Evolutionary conservation across 2,113 vertebrate genomes (phyloP).

Genomic region (Semicossyphus pulcher): DNA sequence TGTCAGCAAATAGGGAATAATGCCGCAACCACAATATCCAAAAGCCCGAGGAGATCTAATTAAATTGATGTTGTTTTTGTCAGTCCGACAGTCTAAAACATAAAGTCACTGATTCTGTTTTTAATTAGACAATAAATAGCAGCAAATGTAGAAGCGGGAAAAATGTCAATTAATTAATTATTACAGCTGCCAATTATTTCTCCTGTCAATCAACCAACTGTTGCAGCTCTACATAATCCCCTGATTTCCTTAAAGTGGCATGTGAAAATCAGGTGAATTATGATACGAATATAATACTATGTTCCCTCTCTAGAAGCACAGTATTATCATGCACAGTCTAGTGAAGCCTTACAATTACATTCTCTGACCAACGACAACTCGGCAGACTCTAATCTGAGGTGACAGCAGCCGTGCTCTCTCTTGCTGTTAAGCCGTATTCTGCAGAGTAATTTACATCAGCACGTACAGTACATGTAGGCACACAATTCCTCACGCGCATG

Average conservation of each 20-base stretch:
- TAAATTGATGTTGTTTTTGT: too few species aligned
- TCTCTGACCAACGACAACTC: background rate
- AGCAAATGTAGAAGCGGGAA: background rate
- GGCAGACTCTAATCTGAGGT: background rate
- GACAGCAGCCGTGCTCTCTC: background rate
- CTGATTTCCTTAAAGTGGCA: too few species aligned
- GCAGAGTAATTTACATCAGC: conserved; percentile 24
- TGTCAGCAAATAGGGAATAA: too few species aligned
- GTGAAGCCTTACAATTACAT: too few species aligned
- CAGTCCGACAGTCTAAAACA: background rate
- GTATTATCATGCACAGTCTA: too few species aligned
- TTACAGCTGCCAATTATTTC: too few species aligned
- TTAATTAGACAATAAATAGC: background rate
- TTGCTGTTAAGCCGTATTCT: background rate
- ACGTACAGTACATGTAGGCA: background rate
- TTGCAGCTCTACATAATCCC: too few species aligned
- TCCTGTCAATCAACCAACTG: too few species aligned
- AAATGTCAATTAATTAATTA: background rate
- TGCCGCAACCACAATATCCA: background rate
- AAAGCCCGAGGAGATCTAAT: background rate
- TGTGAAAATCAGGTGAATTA: too few species aligned
- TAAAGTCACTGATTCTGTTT: too few species aligned
- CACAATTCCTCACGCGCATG: background rate
- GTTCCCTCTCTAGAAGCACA: too few species aligned
- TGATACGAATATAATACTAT: too few species aligned